phyloP scores from a whole-genome alignment of 2,113 vertebrate species.

The Clarias batrachus region DNA sequence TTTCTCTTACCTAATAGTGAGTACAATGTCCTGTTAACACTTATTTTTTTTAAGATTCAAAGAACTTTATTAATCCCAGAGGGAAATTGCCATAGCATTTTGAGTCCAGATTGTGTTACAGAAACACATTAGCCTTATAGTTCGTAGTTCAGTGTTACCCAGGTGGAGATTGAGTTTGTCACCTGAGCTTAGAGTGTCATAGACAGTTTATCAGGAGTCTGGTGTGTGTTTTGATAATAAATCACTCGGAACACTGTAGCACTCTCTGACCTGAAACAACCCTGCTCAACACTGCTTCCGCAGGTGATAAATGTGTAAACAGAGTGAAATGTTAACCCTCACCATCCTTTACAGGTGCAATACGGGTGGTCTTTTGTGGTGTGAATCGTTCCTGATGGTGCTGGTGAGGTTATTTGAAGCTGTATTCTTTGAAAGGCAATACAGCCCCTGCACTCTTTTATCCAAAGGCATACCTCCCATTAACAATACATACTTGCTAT shows the following conservation, averaged over 20 bases:
- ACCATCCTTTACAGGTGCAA: not conserved
- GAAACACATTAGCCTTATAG: not conserved
- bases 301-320: slow-evolving; percentile 40
- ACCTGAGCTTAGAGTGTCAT: not conserved
- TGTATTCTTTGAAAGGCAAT: not conserved
- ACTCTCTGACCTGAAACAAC: slow-evolving; percentile 20
- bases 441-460: not conserved
- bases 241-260: slow-evolving; percentile 31
- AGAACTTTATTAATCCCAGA: no score
- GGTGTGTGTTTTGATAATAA: slow-evolving; percentile 31
- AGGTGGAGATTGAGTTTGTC: not conserved
- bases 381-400: not conserved
- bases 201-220: not conserved
- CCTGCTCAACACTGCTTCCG: slow-evolving; percentile 9
- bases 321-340: slow-evolving; percentile 8
- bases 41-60: not conserved
- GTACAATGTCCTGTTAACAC: not conserved
- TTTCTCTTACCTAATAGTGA: not conserved
- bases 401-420: not conserved
- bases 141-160: not conserved
- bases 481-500: not conserved
- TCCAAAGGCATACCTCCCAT: not conserved
- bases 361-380: not conserved
- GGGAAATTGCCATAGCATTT: no score
- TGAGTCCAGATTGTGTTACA: no score